Conservation (phyloP, 2,113 vertebrate species). For the Daboia siamensis region DNA sequence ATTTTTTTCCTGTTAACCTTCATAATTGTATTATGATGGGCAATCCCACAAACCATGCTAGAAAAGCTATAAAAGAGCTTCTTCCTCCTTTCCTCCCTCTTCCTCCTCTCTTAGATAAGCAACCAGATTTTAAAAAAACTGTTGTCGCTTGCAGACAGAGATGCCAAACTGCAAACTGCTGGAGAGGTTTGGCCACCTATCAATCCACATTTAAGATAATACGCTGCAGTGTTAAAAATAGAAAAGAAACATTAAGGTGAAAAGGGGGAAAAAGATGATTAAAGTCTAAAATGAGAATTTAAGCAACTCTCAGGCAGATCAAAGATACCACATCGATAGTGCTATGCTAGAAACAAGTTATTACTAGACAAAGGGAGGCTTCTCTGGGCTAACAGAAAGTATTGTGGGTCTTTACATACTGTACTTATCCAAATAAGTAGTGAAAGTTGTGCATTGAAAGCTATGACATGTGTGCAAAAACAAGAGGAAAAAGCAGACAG, state of each 20-base stretch:
- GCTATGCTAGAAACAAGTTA: background rate
- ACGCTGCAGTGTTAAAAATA: background rate
- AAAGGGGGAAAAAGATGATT: fast-evolving
- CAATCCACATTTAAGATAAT: constrained; percentile 46
- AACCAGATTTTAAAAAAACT: constrained; percentile 51
- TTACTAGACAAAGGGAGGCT: background rate
- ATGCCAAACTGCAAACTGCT: constrained; percentile 38
- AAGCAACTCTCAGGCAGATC: constrained; percentile 38
- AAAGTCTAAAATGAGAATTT: constrained; percentile 56
- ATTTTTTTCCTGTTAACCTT: constrained; percentile 92
- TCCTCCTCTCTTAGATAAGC: constrained; percentile 71
- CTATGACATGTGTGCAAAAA: background rate
- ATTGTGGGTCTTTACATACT: constrained; percentile 29
- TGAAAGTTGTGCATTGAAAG: background rate
- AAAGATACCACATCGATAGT: constrained; percentile 24
- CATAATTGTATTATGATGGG: constrained; percentile 83
- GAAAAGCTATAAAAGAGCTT: constrained; percentile 65
- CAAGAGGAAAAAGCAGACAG: constrained; percentile 11
- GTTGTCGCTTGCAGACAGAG: constrained; percentile 53
- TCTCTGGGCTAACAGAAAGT: fast-evolving
- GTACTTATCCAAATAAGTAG: constrained; percentile 43
- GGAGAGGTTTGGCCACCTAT: constrained; percentile 50
- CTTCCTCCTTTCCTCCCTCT: constrained; percentile 55
- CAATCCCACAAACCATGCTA: constrained; percentile 71
- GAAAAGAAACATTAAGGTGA: background rate